phyloP scores from a whole-genome alignment of 2,113 vertebrate species.

The Panthera tigris region DNA sequence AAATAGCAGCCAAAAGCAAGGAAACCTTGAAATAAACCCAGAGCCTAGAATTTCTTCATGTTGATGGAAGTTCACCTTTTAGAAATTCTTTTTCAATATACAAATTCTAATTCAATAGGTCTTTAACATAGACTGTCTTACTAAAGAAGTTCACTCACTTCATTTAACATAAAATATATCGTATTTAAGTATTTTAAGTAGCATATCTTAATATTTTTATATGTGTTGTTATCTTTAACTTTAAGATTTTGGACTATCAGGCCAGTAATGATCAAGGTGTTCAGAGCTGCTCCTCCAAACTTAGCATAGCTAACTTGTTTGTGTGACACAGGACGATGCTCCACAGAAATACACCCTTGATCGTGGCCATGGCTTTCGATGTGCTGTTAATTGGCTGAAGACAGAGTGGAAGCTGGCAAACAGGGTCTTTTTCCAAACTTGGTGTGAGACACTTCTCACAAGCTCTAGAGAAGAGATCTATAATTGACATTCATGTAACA shows the following conservation, averaged over 20 bases:
- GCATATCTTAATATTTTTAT: background rate
- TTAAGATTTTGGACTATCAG: background rate
- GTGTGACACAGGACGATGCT: background rate
- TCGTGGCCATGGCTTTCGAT: background rate
- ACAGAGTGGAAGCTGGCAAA: background rate
- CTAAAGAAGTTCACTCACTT: background rate
- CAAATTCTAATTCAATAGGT: background rate
- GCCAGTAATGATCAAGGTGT: background rate
- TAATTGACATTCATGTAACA: background rate
- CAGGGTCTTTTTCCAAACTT: background rate
- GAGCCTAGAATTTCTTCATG: background rate
- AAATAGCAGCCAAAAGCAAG: background rate
- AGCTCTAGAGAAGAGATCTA: background rate
- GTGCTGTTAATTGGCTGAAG: background rate
- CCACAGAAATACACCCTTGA: background rate
- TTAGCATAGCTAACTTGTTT: background rate
- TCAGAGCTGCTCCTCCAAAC: background rate
- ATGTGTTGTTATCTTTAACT: background rate
- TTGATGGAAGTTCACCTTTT: background rate
- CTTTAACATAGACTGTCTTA: background rate
- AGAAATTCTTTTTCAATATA: background rate
- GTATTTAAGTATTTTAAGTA: background rate
- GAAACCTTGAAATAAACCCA: background rate
- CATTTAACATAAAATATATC: background rate
- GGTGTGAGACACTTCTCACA: background rate